Evolutionary conservation across 1,140 invertebrate species (phyloP).

Genomic region (Papilio xuthus): DNA sequence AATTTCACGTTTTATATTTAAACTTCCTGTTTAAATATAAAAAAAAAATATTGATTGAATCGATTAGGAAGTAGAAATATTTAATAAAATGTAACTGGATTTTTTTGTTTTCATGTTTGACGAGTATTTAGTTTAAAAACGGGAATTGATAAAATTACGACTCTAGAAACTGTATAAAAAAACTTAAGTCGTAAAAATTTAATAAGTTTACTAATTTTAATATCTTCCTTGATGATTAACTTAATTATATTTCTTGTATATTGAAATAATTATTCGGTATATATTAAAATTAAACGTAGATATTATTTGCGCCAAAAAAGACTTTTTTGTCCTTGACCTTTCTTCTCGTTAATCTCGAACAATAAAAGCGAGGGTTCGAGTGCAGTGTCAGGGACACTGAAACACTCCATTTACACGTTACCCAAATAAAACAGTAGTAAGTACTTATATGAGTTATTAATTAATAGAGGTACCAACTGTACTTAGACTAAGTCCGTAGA

Average conservation of each 20-base stretch:
- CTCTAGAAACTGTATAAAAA: no score
- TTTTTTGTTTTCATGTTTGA: constrained; percentile 16
- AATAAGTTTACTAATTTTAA: background rate
- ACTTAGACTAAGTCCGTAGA: no score
- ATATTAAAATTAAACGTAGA: background rate
- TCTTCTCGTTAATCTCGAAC: background rate
- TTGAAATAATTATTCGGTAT: background rate
- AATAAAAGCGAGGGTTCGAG: constrained; percentile 19
- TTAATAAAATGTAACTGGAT: background rate
- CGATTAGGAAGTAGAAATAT: constrained; percentile 1
- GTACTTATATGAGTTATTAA: no score
- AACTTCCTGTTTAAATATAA: background rate
- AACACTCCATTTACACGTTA: background rate
- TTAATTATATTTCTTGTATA: background rate
- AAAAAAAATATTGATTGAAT: background rate
- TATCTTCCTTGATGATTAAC: background rate
- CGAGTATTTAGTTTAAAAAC: background rate
- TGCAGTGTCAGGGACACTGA: constrained; percentile 13
- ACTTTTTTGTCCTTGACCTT: background rate
- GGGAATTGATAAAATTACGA: background rate
- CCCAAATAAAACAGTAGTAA: background rate
- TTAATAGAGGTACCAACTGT: no score
- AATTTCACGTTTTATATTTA: background rate
- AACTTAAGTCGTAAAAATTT: background rate
- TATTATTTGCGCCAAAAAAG: background rate